Base-by-base conservation (phyloP, 2,888 invertebrate species). In the Morpho achilles region DNA sequence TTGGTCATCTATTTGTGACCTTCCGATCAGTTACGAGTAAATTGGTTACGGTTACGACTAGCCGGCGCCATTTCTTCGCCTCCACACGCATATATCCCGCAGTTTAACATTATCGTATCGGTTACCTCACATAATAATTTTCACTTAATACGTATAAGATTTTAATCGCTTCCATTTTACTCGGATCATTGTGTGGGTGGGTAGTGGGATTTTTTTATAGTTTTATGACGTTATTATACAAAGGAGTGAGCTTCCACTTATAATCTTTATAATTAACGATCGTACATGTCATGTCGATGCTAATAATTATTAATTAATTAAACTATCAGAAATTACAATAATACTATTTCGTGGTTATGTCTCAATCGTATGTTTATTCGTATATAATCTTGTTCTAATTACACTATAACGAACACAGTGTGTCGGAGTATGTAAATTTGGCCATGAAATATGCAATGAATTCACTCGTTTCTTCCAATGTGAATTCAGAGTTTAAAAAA, bases 161-260 rank as follows among this genome's bases (percentile, higher is more conserved):
- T 40, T 54, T 54, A 54, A 48, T 54, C 41, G 42, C 42, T 54
- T 48, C 54, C 54, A 54, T 48, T 54, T 54, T 54, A 54, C 48
- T 54, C 42, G n/a, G 42, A 8, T 16, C 48, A 7, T 22, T 23
- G 48, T 22, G 54, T 58, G 48, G 60, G 60, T 8, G 10, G 48
- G 7, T 7, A 51, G 40, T 49, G n/a, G 42, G 58, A 41, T 54
- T 54, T 54, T 54, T 48, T 54, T 54, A 42, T 54, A 47, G 48
- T 48, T 54, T 54, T 54, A 54, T 54, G 48, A 48, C 48, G 42
- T 48, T 54, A 41, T 42, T 42, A 54, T 42, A 22, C 54, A 54
- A 54, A 9, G 10, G 23, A 54, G 23, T n/a, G 53, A 53, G 54
- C 54, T 54, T 54, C 54, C 48, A 48, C 54, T 54, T 10, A 48